Evolutionary conservation across 2,113 vertebrate species (phyloP).

Genomic region (Aleadryas rufinucha): DNA sequence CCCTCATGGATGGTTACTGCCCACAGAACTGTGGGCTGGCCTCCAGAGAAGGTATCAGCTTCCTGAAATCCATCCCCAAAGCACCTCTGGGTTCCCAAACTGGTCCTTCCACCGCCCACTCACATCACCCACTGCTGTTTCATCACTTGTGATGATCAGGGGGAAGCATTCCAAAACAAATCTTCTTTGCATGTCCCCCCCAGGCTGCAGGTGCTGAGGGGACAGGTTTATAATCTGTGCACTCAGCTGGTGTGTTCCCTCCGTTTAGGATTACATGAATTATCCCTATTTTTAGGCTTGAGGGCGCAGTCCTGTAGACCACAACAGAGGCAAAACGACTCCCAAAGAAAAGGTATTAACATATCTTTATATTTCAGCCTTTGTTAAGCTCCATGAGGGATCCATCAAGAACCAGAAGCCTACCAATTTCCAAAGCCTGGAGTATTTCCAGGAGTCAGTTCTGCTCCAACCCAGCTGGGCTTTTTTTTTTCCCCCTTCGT

Average conservation of each 20-base stretch:
- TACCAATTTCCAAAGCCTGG: constrained; percentile 31
- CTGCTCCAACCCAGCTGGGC: background rate
- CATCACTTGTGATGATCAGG: background rate
- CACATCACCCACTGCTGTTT: background rate
- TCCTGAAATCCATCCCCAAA: background rate
- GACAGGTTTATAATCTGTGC: background rate
- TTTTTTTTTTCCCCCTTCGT: background rate
- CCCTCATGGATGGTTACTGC: background rate
- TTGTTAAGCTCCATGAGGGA: constrained; percentile 34
- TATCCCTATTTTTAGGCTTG: constrained; percentile 21
- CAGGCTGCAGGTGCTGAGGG: background rate
- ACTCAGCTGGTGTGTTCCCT: background rate
- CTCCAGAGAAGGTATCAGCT: background rate
- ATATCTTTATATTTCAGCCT: background rate
- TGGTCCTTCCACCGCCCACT: fast-evolving
- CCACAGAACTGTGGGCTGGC: background rate
- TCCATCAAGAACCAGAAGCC: constrained; percentile 18
- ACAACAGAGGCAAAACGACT: background rate
- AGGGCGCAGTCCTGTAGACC: background rate
- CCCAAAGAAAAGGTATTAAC: constrained; percentile 23
- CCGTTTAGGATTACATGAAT: background rate
- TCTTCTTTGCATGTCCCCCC: background rate
- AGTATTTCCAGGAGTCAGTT: constrained; percentile 47
- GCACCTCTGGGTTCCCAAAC: background rate
- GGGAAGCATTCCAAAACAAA: background rate